A percentile compares a stretch with the other conserved stretches of the same genome.
Evolutionary conservation across 2,797 vertebrate genomes (phyloP).

Genomic region (Nannoperca australis): DNA sequence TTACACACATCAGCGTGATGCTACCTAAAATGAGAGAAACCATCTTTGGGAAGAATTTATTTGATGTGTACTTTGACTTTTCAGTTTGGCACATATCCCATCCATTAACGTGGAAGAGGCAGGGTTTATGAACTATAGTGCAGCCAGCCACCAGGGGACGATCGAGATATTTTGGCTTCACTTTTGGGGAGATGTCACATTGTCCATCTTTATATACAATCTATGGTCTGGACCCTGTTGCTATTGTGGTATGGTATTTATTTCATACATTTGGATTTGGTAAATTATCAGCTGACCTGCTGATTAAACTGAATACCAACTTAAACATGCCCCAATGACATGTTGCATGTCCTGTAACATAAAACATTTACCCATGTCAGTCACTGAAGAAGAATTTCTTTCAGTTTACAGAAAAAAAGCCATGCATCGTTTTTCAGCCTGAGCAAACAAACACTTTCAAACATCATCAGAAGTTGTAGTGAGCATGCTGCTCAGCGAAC

Average conservation of each 20-base stretch:
- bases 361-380: constrained; percentile 10
- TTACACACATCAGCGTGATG: no score
- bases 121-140: no score
- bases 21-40: no score
- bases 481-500: constrained; percentile 45
- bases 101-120: no score
- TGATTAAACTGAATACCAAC: constrained; percentile 6
- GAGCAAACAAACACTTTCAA: constrained; percentile 44
- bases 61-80: no score
- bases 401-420: constrained; percentile 23
- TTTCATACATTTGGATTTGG: neutral
- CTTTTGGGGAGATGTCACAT: no score
- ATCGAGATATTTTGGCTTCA: no score
- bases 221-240: no score
- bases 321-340: neutral
- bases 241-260: neutral
- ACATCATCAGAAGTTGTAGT: constrained; percentile 30
- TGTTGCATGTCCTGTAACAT: neutral
- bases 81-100: no score
- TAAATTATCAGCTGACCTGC: neutral
- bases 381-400: constrained; percentile 8
- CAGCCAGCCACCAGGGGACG: no score
- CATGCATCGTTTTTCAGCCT: constrained; percentile 18
- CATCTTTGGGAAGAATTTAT: no score
- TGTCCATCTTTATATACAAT: no score